Evolutionary conservation across 2,113 vertebrate species (phyloP).

Genomic region (Blennius ocellaris): DNA sequence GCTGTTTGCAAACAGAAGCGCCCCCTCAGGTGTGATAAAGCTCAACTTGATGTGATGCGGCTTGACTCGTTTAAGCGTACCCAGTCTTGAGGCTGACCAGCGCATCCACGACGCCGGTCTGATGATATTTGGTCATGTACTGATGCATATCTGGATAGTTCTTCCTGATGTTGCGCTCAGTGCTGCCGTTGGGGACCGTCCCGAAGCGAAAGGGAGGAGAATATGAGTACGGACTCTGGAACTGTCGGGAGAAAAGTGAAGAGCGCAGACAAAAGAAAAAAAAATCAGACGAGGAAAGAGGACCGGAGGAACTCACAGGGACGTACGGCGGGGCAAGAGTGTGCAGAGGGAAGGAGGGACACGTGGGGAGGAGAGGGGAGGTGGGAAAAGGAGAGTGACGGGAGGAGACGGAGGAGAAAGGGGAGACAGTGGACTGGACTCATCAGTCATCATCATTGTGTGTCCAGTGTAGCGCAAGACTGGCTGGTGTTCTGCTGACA

Average conservation of each 20-base stretch:
- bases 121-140: constrained; percentile 98
- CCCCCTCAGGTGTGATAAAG: constrained; percentile 39
- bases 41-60: constrained; percentile 22
- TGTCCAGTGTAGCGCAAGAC: constrained; percentile 68
- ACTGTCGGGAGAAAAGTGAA: constrained; percentile 78
- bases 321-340: background rate
- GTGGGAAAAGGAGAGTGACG: constrained; percentile 44
- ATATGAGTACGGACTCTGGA: constrained; percentile 95
- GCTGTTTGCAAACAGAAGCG: constrained; percentile 53
- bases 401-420: constrained; percentile 49
- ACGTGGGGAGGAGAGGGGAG: constrained; percentile 7
- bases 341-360: constrained; percentile 9
- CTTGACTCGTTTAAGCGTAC: constrained; percentile 78
- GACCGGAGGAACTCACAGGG: background rate
- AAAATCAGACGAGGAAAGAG: background rate
- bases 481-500: constrained; percentile 75
- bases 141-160: constrained; percentile 99
- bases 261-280: no score
- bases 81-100: constrained; percentile 96
- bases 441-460: constrained; percentile 78
- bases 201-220: constrained; percentile 98
- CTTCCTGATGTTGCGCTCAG: constrained; percentile 97
- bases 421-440: constrained; percentile 62
- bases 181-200: constrained; percentile 97
- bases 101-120: constrained; percentile 93